phyloP scores from a whole-genome alignment of 1,140 invertebrate species.

The Phortica variegata region DNA sequence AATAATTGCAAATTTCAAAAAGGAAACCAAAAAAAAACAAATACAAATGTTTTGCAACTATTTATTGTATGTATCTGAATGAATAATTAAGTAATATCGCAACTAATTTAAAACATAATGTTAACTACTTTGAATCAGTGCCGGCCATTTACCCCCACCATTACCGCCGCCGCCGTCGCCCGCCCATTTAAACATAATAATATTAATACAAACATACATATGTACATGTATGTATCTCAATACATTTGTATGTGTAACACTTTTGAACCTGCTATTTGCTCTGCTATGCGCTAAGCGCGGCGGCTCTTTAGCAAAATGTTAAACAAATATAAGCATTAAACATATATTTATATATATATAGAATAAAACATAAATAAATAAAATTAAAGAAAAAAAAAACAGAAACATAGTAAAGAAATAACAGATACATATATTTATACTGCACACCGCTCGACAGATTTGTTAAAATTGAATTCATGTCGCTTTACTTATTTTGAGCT shows the following conservation, averaged over 20 bases:
- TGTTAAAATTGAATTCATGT: too few species aligned
- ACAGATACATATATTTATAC: too few species aligned
- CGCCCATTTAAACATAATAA: conserved; percentile 1
- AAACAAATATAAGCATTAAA: too few species aligned
- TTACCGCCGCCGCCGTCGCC: conserved; percentile 45
- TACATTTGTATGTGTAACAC: conserved; percentile 28
- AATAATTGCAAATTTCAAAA: neutral
- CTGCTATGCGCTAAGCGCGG: too few species aligned
- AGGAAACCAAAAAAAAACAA: neutral
- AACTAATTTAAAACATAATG: conserved; percentile 33
- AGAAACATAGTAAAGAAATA: too few species aligned
- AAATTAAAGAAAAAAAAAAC: too few species aligned
- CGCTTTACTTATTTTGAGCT: too few species aligned
- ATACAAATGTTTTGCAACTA: neutral
- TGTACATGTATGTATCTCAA: neutral
- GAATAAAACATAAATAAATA: too few species aligned
- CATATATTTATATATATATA: too few species aligned
- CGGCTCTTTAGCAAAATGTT: too few species aligned
- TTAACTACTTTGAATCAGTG: conserved; percentile 54
- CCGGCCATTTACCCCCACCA: conserved; percentile 51
- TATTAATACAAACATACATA: conserved; percentile 12
- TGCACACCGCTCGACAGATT: too few species aligned
- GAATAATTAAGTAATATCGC: neutral
- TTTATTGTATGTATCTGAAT: neutral
- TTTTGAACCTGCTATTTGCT: conserved; percentile 50